These are phyloP conservation scores for Whitmania pigra DNA, from an alignment of 1,140 invertebrate species.

Conservation along the genomic window DNA sequence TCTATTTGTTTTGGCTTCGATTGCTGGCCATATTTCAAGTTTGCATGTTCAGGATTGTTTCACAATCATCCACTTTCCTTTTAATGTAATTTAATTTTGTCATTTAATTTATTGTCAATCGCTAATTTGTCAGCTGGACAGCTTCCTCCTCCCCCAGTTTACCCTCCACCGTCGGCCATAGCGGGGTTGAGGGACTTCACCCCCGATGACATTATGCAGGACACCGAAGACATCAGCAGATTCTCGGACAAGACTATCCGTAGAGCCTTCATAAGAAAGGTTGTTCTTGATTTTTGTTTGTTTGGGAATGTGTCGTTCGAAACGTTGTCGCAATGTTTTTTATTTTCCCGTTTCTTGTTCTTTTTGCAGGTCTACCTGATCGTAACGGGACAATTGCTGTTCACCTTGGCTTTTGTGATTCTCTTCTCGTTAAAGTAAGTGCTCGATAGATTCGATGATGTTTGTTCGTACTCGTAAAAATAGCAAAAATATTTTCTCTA, in stretches of 20 bases:
- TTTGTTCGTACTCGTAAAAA: too few relatives aligned
- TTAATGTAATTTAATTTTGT: too few relatives aligned
- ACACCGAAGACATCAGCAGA: neutral
- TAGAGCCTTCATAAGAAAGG: conserved; percentile 14
- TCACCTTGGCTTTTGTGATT: conserved; percentile 17
- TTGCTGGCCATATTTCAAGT: too few relatives aligned
- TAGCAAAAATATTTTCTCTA: too few relatives aligned
- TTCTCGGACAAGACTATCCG: conserved; percentile 14
- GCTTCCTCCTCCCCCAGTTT: neutral
- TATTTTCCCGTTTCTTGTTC: too few relatives aligned
- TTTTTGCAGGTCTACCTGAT: conserved; percentile 20
- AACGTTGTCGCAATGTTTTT: neutral
- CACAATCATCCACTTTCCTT: too few relatives aligned
- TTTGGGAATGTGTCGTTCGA: neutral
- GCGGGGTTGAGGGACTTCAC: neutral
- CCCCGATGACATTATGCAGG: neutral
- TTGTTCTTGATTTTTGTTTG: neutral
- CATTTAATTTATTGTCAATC: too few relatives aligned
- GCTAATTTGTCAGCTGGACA: neutral
- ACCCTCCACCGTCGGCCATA: neutral
- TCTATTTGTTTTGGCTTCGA: too few relatives aligned
- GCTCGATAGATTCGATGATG: neutral
- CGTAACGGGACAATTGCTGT: conserved; percentile 17
- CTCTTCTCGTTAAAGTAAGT: conserved; percentile 20
- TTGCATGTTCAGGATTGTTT: too few relatives aligned